Base-by-base conservation (phyloP, 1,140 invertebrate genomes). In the Anastrepha ludens region DNA sequence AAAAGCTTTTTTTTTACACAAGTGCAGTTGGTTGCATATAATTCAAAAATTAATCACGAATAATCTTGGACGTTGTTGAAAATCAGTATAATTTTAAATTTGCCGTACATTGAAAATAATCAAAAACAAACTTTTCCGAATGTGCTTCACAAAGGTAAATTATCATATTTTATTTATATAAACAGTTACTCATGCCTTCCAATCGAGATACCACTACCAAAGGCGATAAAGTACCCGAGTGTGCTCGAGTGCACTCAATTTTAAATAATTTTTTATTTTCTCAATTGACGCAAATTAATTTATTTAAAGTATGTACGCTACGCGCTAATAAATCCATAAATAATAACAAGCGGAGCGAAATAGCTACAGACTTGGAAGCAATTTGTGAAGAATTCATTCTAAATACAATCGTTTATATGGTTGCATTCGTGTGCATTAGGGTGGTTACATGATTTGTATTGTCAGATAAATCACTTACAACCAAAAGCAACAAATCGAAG, bases 281-380 rank as follows among this genome's bases (percentile, higher is more conserved):
- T 74, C 67, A 74, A 74, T 74, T 74, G 67, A 74, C 67, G 67
- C 67, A 74, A 74, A 74, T 74, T 74, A 44, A 74, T 74, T 74
- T 74, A 74, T 74, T 74, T 74, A 74, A 74, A 74, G 41, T 74
- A 41, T 74, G 15, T 47, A 47, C 15, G 41, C 67, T 47, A 1
- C 15, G 15, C 39, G 41, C 39, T 44, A 74, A 47, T 74, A 74
- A 41, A 15, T 44, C 41, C 67, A 74, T 47, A 44, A 74, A 74
- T 74, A 74, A 17, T 47, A 74, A 74, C 64, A 67, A 67, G 39
- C 39, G 20, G 29, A 67, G 29, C 29, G 64, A 29, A 67, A 67
- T 67, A 1, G 29, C 29, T 29, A 67, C 0, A 4, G 20, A 13
- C 39, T 13, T 41, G n/a, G 39, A 41, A 13, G 2, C 64, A 41